Conservation (phyloP, 2,888 invertebrate species). For the Petrophora chlorosata region DNA sequence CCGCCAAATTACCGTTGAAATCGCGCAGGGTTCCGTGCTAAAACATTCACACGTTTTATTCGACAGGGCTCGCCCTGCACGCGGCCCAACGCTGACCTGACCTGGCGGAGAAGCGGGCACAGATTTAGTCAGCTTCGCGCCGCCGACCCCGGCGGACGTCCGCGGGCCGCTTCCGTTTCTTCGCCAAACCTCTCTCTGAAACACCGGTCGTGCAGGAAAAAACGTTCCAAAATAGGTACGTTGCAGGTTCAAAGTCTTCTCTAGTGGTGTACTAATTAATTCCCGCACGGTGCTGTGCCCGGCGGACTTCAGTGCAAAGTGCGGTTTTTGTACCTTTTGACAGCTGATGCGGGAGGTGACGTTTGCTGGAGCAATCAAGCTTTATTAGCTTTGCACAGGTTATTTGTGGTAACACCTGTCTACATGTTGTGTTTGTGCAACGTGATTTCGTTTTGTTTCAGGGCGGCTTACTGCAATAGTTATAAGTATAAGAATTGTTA, state of each 20-base stretch:
- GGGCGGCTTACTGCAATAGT: no score
- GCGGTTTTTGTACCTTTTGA: constrained; percentile 28
- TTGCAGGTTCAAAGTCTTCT: constrained; percentile 22
- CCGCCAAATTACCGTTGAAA: constrained; percentile 49
- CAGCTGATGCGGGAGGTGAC: constrained; percentile 32
- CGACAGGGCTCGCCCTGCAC: constrained; percentile 48
- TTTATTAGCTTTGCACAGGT: constrained; percentile 16
- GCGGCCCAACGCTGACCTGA: constrained; percentile 71
- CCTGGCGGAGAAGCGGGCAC: constrained; percentile 73
- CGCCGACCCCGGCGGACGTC: constrained; percentile 68
- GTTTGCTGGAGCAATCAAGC: constrained; percentile 11
- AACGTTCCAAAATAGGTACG: constrained; percentile 40
- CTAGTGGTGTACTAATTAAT: constrained; percentile 21
- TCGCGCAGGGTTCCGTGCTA: constrained; percentile 37
- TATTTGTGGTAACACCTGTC: constrained; percentile 1
- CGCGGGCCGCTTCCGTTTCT: constrained; percentile 35
- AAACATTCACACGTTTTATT: constrained; percentile 57
- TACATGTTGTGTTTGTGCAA: not conserved
- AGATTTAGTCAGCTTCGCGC: constrained; percentile 81
- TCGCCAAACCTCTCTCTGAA: constrained; percentile 43
- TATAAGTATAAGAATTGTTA: no score
- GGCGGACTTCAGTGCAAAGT: constrained; percentile 19
- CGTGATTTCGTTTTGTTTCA: no score
- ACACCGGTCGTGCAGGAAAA: constrained; percentile 51
- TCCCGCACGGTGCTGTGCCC: constrained; percentile 13